Conservation (phyloP, 2,113 vertebrate genomes). For the Rhea americana region DNA sequence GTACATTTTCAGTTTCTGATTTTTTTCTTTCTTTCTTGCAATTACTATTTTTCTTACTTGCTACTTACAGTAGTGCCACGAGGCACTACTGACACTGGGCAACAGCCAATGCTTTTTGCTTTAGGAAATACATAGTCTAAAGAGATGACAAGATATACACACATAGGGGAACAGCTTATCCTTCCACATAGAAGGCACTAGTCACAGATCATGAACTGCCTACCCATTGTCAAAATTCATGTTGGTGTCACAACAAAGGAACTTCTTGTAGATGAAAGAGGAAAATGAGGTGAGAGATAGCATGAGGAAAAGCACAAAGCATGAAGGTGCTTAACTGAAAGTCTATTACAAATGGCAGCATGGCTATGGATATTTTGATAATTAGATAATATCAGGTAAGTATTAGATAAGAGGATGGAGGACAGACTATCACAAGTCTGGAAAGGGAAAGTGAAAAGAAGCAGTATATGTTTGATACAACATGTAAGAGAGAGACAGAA, state of each 20-base stretch:
- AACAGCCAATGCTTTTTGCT: background rate
- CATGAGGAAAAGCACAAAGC: background rate
- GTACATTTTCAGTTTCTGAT: background rate
- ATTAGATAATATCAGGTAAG: too few relatives aligned
- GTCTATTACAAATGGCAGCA: background rate
- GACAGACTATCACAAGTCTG: background rate
- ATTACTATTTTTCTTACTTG: background rate
- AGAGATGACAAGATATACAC: accelerated
- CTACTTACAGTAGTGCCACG: background rate
- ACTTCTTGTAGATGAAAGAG: background rate
- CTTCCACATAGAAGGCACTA: background rate
- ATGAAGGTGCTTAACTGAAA: background rate
- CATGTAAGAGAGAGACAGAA: background rate
- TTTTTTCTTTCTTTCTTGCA: background rate
- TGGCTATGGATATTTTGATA: background rate
- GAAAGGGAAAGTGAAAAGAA: background rate
- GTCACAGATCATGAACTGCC: background rate
- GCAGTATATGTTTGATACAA: background rate
- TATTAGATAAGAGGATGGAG: background rate
- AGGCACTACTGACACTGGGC: background rate
- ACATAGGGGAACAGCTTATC: background rate
- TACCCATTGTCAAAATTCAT: background rate
- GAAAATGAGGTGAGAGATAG: background rate
- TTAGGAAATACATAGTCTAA: background rate
- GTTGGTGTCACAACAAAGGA: background rate